These are phyloP conservation scores for Gnathonemus echidnorhynchus DNA, from an alignment of 2,113 vertebrate species.

Conservation along the genomic window DNA sequence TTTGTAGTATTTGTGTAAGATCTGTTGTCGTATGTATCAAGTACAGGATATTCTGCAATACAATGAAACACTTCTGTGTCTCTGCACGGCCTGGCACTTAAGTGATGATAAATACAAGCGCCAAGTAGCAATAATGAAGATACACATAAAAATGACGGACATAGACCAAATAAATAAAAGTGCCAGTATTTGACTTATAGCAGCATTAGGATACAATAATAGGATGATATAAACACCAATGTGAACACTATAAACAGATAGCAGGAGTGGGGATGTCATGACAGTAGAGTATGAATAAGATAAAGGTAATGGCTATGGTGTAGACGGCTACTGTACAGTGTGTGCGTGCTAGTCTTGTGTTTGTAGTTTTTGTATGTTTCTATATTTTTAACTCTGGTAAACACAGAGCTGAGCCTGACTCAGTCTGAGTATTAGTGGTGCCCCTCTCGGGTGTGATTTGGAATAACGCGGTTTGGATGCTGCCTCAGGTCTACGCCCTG, in stretches of 20 bases:
- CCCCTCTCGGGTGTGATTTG: not conserved
- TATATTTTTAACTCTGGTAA: not conserved
- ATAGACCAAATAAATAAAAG: not conserved
- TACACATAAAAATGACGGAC: no score
- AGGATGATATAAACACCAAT: not conserved
- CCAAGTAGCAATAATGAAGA: not conserved
- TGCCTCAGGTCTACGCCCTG: slow-evolving; percentile 78
- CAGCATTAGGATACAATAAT: not conserved
- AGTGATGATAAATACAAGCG: not conserved
- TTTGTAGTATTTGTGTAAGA: not conserved
- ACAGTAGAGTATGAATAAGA: no score
- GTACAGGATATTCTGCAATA: not conserved
- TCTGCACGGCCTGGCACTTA: not conserved
- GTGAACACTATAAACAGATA: not conserved
- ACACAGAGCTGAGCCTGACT: not conserved
- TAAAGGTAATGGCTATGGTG: no score
- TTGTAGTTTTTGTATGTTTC: not conserved
- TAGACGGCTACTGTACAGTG: not conserved
- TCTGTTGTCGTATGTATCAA: not conserved
- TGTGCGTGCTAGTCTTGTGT: not conserved
- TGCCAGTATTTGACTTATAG: not conserved
- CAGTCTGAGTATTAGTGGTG: not conserved
- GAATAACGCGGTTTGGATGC: not conserved
- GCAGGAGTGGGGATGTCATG: not conserved
- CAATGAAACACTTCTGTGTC: not conserved